Evolutionary conservation across 2,113 vertebrate genomes (phyloP).

Genomic region (Oncorhynchus masou): DNA sequence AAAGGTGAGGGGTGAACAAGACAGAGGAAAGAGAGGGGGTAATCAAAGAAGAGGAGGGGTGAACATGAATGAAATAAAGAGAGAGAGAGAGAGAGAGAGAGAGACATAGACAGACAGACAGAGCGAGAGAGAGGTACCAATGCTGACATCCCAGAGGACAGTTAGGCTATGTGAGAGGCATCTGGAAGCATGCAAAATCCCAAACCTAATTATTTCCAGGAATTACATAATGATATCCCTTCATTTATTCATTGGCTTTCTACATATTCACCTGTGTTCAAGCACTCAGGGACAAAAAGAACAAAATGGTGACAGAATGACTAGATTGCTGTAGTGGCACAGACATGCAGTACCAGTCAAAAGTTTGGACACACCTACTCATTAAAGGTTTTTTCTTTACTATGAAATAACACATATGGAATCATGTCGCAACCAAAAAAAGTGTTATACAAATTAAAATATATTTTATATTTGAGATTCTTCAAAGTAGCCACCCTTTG

Average conservation of each 20-base stretch:
- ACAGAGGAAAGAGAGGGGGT: slow-evolving; percentile 6
- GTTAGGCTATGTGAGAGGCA: slow-evolving; percentile 43
- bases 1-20: slow-evolving; percentile 9
- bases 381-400: no score
- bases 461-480: no score
- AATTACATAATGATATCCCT: slow-evolving; percentile 32
- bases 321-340: no score
- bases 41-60: not conserved
- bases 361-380: no score
- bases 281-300: not conserved
- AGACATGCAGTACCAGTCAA: no score
- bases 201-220: slow-evolving; percentile 6
- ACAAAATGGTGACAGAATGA: slow-evolving; percentile 12
- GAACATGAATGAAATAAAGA: not conserved
- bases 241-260: not conserved
- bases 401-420: no score
- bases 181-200: slow-evolving; percentile 35
- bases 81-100: slow-evolving; percentile 11
- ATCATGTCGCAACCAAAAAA: no score
- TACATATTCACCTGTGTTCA: not conserved
- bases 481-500: no score
- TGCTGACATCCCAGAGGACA: slow-evolving; percentile 39
- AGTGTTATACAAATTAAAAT: no score
- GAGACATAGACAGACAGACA: not conserved
- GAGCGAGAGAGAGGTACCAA: slow-evolving; percentile 21